Base-by-base conservation (phyloP, 2,113 vertebrate genomes). In the Eupsittula cactorum region DNA sequence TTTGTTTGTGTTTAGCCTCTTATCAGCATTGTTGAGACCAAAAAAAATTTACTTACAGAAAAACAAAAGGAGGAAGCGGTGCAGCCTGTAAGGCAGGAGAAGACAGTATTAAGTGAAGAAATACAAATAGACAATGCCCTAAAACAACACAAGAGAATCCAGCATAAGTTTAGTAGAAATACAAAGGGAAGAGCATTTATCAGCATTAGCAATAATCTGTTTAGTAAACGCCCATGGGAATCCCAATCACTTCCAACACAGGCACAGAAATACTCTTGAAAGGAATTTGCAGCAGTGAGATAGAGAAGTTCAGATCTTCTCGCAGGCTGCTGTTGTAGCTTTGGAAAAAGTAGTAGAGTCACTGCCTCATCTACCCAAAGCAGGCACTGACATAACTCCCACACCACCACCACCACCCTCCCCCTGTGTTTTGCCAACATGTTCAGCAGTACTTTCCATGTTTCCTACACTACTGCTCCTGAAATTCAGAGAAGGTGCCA, bases 21-120 rank as follows among this genome's bases (percentile, higher is more conserved):
- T 93, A 94, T 90, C 82, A 92, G 85, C 27, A 93, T 71, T 92
- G 79, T 95, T 83, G 33, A 57, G 83, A 92, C 41, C 1, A 67
- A 87, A 89, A 86, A 74, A 85, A 79, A 49, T 9, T 39, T 70
- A 74, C 76, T 88, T 88, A 60, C 62, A 44, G 52, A 52, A 90
- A 90, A 95, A 91, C 88, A 95, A 96, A 92, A 92, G 85, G 50
- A 94, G 90, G 93, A 96, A 96, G 64, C 65, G 81, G 79, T 60
- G 44, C 60, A 88, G 50, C 70, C 60, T 74, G 63, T 60, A 84
- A 92, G 55, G 68, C 60, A 92, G 89, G 16, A 93, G 88, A 92
- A 92, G 60, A 71, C 23, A 63, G 41, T 28, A 27, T 67, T 86
- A 88, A 90, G 29, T 46, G 55, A 86, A 93, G 73, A 90, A 88